Evolutionary conservation across 92 coral and sea anemone genomes (phyloP).

Genomic region (Siderastrea siderea): DNA sequence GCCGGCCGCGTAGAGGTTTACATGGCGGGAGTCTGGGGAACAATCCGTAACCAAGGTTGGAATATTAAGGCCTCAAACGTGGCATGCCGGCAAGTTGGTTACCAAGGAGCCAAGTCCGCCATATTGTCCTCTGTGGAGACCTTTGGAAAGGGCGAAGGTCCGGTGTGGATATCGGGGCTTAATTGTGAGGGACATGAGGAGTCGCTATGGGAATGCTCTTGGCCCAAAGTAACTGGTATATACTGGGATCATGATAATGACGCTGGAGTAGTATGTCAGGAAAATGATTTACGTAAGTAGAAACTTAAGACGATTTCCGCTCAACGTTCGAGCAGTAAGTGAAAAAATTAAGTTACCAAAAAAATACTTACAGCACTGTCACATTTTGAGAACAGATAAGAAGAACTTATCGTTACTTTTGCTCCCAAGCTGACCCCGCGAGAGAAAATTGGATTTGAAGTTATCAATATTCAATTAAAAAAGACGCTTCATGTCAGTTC

Average conservation of each 20-base stretch:
- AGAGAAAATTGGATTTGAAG: too few relatives aligned
- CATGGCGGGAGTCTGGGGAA: conserved; percentile 78
- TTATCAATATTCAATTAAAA: too few relatives aligned
- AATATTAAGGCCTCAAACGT: conserved; percentile 57
- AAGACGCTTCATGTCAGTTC: too few relatives aligned
- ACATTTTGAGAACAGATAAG: too few relatives aligned
- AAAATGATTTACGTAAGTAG: conserved; percentile 8
- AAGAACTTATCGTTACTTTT: too few relatives aligned
- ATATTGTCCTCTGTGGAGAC: conserved; percentile 50
- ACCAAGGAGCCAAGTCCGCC: conserved; percentile 45
- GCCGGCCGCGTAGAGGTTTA: conserved; percentile 72
- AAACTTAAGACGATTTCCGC: too few relatives aligned
- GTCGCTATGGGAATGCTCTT: conserved; percentile 53
- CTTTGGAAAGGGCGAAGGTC: conserved; percentile 71
- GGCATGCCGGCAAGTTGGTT: conserved; percentile 62
- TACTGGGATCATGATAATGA: conserved; percentile 73
- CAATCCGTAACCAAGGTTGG: conserved; percentile 73
- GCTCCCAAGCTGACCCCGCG: too few relatives aligned
- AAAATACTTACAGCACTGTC: too few relatives aligned
- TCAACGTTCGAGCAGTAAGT: too few relatives aligned
- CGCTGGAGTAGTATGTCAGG: conserved; percentile 67
- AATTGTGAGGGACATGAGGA: conserved; percentile 72
- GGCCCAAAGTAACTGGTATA: conserved; percentile 42
- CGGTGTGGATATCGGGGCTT: conserved; percentile 74
- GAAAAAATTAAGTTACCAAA: too few relatives aligned